phyloP scores from a whole-genome alignment of 2,113 vertebrate species.

The Rhinolophus ferrumequinum region DNA sequence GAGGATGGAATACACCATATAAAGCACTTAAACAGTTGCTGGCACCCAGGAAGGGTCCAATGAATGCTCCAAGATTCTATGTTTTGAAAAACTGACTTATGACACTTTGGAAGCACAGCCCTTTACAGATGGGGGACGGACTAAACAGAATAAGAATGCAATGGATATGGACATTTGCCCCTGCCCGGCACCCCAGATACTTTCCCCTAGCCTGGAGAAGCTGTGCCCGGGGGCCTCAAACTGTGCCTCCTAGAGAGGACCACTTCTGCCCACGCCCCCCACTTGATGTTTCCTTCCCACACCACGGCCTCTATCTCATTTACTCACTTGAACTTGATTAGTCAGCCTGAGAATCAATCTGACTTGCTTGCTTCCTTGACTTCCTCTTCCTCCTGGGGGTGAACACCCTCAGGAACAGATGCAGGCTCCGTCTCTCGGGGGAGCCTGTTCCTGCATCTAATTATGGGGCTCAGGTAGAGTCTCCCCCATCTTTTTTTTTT shows the following conservation, averaged over 20 bases:
- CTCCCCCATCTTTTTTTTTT: neutral
- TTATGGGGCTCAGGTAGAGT: neutral
- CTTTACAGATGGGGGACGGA: neutral
- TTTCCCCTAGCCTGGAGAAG: neutral
- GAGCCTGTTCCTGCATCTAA: neutral
- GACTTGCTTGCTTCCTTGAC: neutral
- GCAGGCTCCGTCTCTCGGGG: neutral
- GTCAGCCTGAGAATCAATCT: neutral
- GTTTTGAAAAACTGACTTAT: neutral
- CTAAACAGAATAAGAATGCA: neutral
- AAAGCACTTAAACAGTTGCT: accelerated
- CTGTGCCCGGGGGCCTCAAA: neutral
- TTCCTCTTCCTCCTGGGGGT: neutral
- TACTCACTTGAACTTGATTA: neutral
- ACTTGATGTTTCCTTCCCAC: neutral
- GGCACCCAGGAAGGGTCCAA: neutral
- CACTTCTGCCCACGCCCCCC: accelerated
- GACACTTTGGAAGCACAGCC: neutral
- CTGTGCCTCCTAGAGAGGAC: too few relatives aligned
- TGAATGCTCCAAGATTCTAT: neutral
- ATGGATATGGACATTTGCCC: accelerated
- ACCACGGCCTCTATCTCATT: neutral
- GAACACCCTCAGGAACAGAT: neutral
- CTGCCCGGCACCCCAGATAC: neutral
- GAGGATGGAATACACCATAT: accelerated